These are phyloP conservation scores for Keiferia lycopersicella DNA, from an alignment of 2,888 invertebrate genomes.

Conservation along the genomic window DNA sequence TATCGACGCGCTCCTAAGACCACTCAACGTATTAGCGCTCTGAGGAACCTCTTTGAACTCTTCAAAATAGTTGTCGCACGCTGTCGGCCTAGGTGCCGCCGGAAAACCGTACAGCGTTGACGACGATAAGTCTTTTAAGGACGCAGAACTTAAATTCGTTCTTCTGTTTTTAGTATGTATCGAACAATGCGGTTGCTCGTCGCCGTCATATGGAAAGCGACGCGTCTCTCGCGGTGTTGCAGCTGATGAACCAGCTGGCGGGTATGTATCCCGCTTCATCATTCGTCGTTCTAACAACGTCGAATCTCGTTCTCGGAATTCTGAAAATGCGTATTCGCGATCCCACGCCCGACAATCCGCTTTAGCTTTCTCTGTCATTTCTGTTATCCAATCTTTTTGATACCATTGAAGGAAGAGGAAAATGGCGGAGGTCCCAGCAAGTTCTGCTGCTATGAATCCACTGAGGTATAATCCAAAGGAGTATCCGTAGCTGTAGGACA, in stretches of 20 bases:
- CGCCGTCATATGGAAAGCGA: slow-evolving; percentile 84
- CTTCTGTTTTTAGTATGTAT: slow-evolving; percentile 77
- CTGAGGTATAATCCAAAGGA: slow-evolving; percentile 93
- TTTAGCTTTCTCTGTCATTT: slow-evolving; percentile 74
- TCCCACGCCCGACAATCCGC: slow-evolving; percentile 76
- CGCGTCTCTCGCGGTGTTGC: slow-evolving; percentile 79
- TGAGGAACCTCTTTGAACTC: slow-evolving; percentile 79
- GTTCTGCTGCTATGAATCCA: slow-evolving; percentile 91
- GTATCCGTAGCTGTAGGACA: slow-evolving; percentile 93
- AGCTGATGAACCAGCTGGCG: slow-evolving; percentile 67
- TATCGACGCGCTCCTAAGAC: slow-evolving; percentile 73
- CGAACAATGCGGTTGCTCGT: slow-evolving; percentile 79
- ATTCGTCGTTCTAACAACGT: slow-evolving; percentile 69
- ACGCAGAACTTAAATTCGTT: slow-evolving; percentile 78
- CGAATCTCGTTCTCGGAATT: slow-evolving; percentile 72
- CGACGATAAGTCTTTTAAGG: slow-evolving; percentile 80
- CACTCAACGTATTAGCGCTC: slow-evolving; percentile 75
- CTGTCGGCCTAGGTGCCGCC: slow-evolving; percentile 83
- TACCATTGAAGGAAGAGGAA: slow-evolving; percentile 93
- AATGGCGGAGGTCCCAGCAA: slow-evolving; percentile 92
- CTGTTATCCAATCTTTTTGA: slow-evolving; percentile 83
- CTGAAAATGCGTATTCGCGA: slow-evolving; percentile 75
- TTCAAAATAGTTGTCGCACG: slow-evolving; percentile 82
- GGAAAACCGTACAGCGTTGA: slow-evolving; percentile 84
- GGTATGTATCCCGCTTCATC: slow-evolving; percentile 74